Evolutionary conservation across 2,113 vertebrate genomes (phyloP).

Genomic region (Menidia beryllina): DNA sequence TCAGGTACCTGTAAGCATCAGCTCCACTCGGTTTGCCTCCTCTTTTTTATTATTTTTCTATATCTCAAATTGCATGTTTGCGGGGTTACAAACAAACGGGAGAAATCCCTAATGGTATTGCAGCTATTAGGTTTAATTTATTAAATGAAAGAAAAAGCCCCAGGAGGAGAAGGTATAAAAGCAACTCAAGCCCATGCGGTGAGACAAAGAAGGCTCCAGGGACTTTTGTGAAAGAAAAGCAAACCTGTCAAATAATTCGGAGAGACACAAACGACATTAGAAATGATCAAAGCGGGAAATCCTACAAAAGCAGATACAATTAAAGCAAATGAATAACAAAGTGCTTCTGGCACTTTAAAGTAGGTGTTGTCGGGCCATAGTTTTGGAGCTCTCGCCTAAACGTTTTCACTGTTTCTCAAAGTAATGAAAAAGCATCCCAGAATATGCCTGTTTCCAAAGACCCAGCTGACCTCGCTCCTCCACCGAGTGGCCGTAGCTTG

Average conservation of each 20-base stretch:
- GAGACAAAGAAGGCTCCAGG: slow-evolving; percentile 49
- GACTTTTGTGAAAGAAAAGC: slow-evolving; percentile 42
- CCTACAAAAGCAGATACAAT: slow-evolving; percentile 11
- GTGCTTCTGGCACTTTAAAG: slow-evolving; percentile 2
- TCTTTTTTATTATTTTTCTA: slow-evolving; percentile 40
- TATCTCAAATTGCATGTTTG: slow-evolving; percentile 27
- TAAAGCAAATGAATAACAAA: slow-evolving; percentile 21
- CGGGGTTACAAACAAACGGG: slow-evolving; percentile 9
- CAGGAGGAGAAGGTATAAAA: slow-evolving; percentile 19
- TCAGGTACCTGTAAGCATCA: slow-evolving; percentile 99
- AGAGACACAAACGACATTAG: slow-evolving; percentile 43
- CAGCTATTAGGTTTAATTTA: slow-evolving; percentile 63
- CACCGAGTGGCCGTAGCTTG: slow-evolving; percentile 32
- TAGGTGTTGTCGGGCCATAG: slow-evolving; percentile 13
- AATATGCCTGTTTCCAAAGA: slow-evolving; percentile 31
- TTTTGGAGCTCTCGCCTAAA: slow-evolving; percentile 1
- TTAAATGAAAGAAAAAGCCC: slow-evolving; percentile 44
- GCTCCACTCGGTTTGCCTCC: slow-evolving; percentile 79
- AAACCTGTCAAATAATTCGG: slow-evolving; percentile 36
- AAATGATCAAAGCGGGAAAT: slow-evolving; percentile 45
- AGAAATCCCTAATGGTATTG: slow-evolving; percentile 47
- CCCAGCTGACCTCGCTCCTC: slow-evolving; percentile 23
- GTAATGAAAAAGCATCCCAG: not conserved
- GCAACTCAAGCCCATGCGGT: slow-evolving; percentile 34
- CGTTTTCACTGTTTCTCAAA: not conserved